These are phyloP conservation scores for Cephalopholis sonnerati DNA, from an alignment of 2,113 vertebrate genomes.

Conservation along the genomic window DNA sequence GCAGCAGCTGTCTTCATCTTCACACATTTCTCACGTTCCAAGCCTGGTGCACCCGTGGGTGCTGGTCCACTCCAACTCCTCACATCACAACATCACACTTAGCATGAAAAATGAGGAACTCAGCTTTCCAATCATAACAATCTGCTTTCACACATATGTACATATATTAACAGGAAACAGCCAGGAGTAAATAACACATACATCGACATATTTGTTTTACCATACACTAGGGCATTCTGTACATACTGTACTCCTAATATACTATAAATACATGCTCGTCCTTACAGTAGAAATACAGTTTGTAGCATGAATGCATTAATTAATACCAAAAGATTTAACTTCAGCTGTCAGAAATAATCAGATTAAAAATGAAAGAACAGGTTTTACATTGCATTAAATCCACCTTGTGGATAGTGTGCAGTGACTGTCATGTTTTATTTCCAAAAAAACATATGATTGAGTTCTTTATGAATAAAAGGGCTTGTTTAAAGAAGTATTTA, in stretches of 20 bases:
- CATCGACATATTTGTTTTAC: neutral
- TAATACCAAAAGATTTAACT: too few relatives aligned
- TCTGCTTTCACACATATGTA: neutral
- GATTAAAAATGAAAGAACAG: too few relatives aligned
- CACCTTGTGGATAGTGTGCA: too few relatives aligned
- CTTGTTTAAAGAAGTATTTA: too few relatives aligned
- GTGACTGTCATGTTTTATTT: too few relatives aligned
- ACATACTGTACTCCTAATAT: neutral
- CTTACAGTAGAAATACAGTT: neutral
- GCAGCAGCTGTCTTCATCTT: constrained; percentile 26
- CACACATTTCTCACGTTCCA: constrained; percentile 1
- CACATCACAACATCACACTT: constrained; percentile 26
- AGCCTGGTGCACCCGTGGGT: constrained; percentile 2
- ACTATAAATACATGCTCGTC: neutral
- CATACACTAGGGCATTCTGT: neutral
- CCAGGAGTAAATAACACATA: too few relatives aligned
- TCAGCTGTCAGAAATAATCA: too few relatives aligned
- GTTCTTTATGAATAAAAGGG: too few relatives aligned
- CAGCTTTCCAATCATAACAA: neutral
- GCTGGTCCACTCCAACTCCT: constrained; percentile 1
- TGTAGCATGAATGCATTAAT: too few relatives aligned
- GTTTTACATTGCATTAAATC: too few relatives aligned
- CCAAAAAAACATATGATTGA: too few relatives aligned
- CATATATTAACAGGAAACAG: neutral
- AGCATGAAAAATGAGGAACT: neutral